Base-by-base conservation (phyloP, 2,888 invertebrate genomes). In the Xestia ashworthii region DNA sequence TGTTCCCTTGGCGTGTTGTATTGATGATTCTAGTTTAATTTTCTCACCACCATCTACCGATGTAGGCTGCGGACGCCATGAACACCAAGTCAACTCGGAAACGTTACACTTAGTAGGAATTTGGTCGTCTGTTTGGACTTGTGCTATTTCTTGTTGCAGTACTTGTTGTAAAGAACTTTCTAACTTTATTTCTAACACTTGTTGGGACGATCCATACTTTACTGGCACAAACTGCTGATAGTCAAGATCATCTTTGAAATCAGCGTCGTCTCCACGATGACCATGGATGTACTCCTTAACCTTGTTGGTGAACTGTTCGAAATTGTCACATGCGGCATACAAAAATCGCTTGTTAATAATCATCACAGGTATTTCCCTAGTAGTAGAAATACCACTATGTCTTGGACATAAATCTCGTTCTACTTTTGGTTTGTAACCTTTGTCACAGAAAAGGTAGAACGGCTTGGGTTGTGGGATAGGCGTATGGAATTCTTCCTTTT, bases 291-390 rank as follows among this genome's bases (percentile, higher is more conserved):
- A 95, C n/a, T 91, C 86, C n/a, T 90, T 90, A 32, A 96, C 87
- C 90, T 94, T 94, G 68, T 94, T 91, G 12, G 92, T 90, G 68
- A 94, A 95, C 67, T 90, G 84, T 58, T 94, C 91, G 41, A 95
- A 92, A 83, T 95, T 95, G 74, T 96, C 94, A 75, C 96, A 96
- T 44, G 94, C 94, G 1, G 95, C 92, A 81, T 96, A 96, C 32
- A 96, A 92, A 67, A 90, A 95, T 77, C 90, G 90, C 79, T 95
- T 95, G 84, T 96, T 96, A 32, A 96, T 89, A 5, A 96, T 89
- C 22, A 96, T 90, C 1, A 94, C 95, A 5, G 96, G 96, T 5
- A 96, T 78, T 62, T 94, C 94, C 3, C 95, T 93, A 6, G 93
- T 90, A 79, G 93, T 95, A 8, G 94, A 94, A 0, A 93, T 93